Percentiles rank a stretch among this genome's conserved stretches.
phyloP scores from a whole-genome alignment of 2,113 vertebrate species.

The Etia nguti region DNA sequence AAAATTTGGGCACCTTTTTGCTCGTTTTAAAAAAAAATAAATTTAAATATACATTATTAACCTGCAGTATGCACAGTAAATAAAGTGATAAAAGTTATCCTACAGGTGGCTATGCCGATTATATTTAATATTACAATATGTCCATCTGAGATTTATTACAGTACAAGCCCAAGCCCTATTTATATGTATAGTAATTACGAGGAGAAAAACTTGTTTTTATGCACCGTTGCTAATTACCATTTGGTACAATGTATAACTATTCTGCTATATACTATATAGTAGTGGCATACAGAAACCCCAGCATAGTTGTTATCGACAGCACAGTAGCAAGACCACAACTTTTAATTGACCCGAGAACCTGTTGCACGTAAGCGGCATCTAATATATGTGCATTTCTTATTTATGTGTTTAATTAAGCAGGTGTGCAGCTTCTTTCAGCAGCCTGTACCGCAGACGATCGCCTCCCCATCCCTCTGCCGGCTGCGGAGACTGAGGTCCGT shows the following conservation, averaged over 20 bases:
- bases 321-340: neutral
- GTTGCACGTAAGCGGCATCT: neutral
- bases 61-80: neutral
- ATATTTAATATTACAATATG: neutral
- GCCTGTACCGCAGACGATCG: neutral
- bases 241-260: neutral
- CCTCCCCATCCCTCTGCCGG: neutral
- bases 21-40: accelerated
- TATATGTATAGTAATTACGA: neutral
- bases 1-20: neutral
- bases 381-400: neutral
- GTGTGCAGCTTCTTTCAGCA: neutral
- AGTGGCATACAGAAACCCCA: neutral
- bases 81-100: neutral
- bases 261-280: neutral
- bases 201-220: neutral
- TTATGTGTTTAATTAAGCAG: neutral
- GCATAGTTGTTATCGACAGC: neutral
- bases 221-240: neutral
- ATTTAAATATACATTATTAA: neutral
- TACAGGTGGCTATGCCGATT: neutral
- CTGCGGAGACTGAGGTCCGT: slow-evolving; percentile 8
- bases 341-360: neutral
- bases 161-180: neutral
- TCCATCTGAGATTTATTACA: neutral